Conservation (phyloP, 2,888 invertebrate species). For the Chalcis sispes region DNA sequence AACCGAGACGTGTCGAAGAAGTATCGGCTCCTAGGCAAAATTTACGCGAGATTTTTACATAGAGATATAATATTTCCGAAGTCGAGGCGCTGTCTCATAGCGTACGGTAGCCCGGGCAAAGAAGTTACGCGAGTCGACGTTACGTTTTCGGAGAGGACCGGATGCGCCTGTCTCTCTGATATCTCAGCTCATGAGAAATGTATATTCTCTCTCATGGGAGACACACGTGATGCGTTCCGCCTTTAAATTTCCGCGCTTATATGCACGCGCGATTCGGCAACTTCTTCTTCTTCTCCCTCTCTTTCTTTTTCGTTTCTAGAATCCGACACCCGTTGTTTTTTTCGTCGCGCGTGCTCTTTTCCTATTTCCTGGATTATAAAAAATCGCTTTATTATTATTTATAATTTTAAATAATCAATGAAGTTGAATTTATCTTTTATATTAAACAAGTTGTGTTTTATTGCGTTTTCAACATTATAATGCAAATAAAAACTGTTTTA, state of each 20-base stretch:
- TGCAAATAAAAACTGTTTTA: too few species aligned
- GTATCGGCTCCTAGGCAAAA: slow-evolving; percentile 5
- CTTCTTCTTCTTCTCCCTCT: slow-evolving; percentile 5
- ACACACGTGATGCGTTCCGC: slow-evolving; percentile 44
- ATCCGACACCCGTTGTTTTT: too few species aligned
- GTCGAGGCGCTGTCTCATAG: neutral
- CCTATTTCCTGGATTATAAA: too few species aligned
- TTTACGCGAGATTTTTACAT: slow-evolving; percentile 44
- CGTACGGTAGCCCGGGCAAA: slow-evolving; percentile 2
- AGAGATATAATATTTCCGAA: slow-evolving; percentile 37
- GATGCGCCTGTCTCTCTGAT: slow-evolving; percentile 41
- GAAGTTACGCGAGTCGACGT: slow-evolving; percentile 32
- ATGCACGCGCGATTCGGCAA: neutral
- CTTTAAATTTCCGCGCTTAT: slow-evolving; percentile 48
- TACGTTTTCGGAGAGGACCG: slow-evolving; percentile 33
- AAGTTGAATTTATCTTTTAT: too few species aligned
- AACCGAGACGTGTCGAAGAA: too few species aligned
- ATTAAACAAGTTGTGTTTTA: too few species aligned
- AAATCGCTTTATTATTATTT: too few species aligned
- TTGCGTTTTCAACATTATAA: too few species aligned
- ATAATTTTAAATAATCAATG: too few species aligned
- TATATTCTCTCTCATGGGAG: slow-evolving; percentile 48
- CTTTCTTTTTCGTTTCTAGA: slow-evolving; percentile 13
- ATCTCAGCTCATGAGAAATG: slow-evolving; percentile 53
- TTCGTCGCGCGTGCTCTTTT: too few species aligned